Evolutionary conservation across 2,113 vertebrate species (phyloP).

Genomic region (Atrichornis clamosus): DNA sequence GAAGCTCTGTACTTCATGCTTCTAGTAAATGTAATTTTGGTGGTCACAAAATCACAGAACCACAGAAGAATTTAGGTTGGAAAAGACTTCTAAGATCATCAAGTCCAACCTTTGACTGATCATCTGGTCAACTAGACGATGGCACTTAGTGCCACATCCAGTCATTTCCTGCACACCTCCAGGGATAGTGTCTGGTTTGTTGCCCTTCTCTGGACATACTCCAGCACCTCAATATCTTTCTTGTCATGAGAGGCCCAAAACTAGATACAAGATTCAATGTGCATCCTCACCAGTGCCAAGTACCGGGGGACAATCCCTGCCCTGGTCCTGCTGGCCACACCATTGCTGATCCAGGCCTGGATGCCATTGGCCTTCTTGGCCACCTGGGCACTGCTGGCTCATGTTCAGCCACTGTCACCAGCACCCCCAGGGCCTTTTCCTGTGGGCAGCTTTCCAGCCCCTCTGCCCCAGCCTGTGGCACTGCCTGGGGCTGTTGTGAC

Average conservation of each 20-base stretch:
- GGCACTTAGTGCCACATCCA: background rate
- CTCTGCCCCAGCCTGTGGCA: background rate
- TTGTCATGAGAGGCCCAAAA: fast-evolving
- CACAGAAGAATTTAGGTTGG: background rate
- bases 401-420: background rate
- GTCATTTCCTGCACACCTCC: background rate
- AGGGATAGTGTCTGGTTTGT: background rate
- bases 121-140: background rate
- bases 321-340: background rate
- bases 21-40: background rate
- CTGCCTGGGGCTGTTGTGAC: background rate
- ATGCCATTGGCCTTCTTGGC: background rate
- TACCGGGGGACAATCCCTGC: background rate
- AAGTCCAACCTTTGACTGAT: background rate
- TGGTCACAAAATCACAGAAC: background rate
- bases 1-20: background rate
- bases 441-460: background rate
- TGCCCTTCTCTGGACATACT: background rate
- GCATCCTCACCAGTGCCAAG: fast-evolving
- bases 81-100: background rate
- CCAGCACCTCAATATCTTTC: background rate
- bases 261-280: fast-evolving
- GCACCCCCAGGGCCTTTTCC: background rate
- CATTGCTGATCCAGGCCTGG: fast-evolving
- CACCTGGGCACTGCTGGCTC: background rate